Evolutionary conservation across 2,113 vertebrate species (phyloP).

Genomic region (Galbula dea): DNA sequence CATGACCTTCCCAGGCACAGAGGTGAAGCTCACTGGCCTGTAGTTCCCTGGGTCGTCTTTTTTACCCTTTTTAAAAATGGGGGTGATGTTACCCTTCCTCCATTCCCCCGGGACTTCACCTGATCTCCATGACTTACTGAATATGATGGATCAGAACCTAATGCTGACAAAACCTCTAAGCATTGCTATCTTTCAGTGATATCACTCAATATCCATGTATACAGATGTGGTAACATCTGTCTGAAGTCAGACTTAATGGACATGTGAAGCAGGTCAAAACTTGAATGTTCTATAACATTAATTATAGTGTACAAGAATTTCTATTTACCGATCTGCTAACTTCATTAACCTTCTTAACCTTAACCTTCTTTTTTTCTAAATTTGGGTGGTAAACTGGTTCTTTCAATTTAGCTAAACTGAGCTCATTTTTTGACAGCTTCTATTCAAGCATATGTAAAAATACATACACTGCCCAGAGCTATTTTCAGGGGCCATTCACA

Average conservation of each 20-base stretch:
- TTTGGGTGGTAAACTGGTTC: background rate
- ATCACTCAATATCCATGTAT: background rate
- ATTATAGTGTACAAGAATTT: background rate
- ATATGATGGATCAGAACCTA: background rate
- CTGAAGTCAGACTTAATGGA: background rate
- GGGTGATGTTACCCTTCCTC: too few relatives aligned
- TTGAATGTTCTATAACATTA: background rate
- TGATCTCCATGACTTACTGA: too few relatives aligned
- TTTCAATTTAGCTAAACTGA: background rate
- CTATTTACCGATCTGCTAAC: background rate
- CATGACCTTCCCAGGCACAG: too few relatives aligned
- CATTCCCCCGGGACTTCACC: too few relatives aligned
- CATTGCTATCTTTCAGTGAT: background rate
- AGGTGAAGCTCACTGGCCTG: too few relatives aligned
- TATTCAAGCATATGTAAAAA: background rate
- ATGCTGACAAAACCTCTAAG: background rate
- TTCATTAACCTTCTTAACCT: background rate
- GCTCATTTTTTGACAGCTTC: background rate
- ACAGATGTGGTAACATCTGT: background rate
- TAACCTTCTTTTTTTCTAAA: background rate
- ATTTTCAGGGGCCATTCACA: background rate
- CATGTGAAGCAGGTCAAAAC: background rate
- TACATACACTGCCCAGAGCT: fast-evolving
- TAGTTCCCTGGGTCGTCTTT: too few relatives aligned
- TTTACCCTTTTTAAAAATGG: too few relatives aligned